A percentile compares a stretch with the other conserved stretches of the same genome.
Evolutionary conservation across 2,113 vertebrate genomes (phyloP).

Genomic region (Salvelinus fontinalis): DNA sequence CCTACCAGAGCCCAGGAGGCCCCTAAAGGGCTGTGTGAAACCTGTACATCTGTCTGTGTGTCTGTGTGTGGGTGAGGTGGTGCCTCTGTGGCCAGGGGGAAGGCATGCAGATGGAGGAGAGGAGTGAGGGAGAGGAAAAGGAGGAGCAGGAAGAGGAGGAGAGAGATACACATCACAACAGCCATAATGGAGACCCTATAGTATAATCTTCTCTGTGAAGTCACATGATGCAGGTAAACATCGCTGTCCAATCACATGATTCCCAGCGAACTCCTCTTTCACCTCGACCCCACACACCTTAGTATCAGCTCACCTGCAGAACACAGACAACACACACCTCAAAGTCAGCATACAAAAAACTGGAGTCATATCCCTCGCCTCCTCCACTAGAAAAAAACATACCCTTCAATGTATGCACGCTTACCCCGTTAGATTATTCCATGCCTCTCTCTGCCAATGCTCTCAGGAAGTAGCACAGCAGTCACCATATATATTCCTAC

Average conservation of each 20-base stretch:
- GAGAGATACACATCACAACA: conserved; percentile 44
- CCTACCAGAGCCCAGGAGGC: neutral
- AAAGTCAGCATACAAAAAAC: neutral
- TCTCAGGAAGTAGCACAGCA: neutral
- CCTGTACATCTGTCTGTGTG: conserved; percentile 1
- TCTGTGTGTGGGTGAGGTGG: conserved; percentile 29
- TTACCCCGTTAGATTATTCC: too few relatives aligned
- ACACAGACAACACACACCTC: neutral
- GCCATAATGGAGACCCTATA: conserved; percentile 50
- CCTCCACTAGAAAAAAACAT: too few relatives aligned
- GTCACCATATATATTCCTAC: too few relatives aligned
- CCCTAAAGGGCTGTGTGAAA: conserved; percentile 26
- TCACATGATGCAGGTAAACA: conserved; percentile 47
- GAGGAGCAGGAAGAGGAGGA: conserved; percentile 50
- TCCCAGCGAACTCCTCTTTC: conserved; percentile 4
- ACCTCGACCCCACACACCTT: conserved; percentile 19
- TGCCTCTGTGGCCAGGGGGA: conserved; percentile 26
- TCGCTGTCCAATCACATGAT: conserved; percentile 42
- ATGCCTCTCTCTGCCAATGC: neutral
- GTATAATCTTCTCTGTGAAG: conserved; percentile 17
- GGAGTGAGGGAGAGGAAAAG: conserved; percentile 36
- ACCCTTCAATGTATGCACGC: too few relatives aligned
- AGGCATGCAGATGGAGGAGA: conserved; percentile 15
- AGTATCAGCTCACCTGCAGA: conserved; percentile 37
- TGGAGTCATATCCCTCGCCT: too few relatives aligned